Evolutionary conservation across 2,888 invertebrate genomes (phyloP).

Genomic region (Dione vanillae): DNA sequence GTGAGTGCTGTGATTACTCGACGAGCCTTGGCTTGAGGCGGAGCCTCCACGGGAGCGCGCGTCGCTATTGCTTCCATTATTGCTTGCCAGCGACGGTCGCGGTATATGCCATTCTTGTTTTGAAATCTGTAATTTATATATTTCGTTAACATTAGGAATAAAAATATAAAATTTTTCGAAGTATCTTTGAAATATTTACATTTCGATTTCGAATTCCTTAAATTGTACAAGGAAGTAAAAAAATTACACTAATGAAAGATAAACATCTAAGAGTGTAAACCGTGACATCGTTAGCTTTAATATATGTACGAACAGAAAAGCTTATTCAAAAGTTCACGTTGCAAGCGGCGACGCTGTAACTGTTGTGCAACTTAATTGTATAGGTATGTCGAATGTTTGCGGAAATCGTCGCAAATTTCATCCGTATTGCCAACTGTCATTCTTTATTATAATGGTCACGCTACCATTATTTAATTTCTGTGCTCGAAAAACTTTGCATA

Average conservation of each 20-base stretch:
- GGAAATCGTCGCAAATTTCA: constrained; percentile 17
- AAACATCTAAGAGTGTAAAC: constrained; percentile 31
- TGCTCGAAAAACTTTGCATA: background rate
- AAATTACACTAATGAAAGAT: constrained; percentile 31
- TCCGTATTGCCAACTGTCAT: constrained; percentile 4
- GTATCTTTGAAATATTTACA: constrained; percentile 6
- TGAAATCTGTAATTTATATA: constrained; percentile 61
- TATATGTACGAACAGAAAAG: constrained; percentile 30
- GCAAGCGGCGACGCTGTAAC: constrained; percentile 14
- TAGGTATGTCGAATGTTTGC: constrained; percentile 22
- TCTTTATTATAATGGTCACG: constrained; percentile 9
- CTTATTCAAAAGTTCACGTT: constrained; percentile 26
- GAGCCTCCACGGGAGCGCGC: constrained; percentile 84
- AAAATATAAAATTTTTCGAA: constrained; percentile 10
- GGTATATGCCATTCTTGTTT: constrained; percentile 90
- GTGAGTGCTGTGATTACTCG: constrained; percentile 91
- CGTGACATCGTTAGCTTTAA: constrained; percentile 28
- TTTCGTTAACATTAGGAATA: background rate
- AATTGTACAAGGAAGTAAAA: constrained; percentile 33
- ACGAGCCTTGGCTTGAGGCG: constrained; percentile 85
- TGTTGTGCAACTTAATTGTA: constrained; percentile 31
- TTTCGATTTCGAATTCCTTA: too few species aligned
- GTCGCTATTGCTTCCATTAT: constrained; percentile 69
- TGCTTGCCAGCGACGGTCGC: constrained; percentile 88
- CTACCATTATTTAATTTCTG: constrained; percentile 23